These are phyloP conservation scores for Corbicula japonica DNA, from an alignment of 2,888 invertebrate genomes.

Conservation along the genomic window DNA sequence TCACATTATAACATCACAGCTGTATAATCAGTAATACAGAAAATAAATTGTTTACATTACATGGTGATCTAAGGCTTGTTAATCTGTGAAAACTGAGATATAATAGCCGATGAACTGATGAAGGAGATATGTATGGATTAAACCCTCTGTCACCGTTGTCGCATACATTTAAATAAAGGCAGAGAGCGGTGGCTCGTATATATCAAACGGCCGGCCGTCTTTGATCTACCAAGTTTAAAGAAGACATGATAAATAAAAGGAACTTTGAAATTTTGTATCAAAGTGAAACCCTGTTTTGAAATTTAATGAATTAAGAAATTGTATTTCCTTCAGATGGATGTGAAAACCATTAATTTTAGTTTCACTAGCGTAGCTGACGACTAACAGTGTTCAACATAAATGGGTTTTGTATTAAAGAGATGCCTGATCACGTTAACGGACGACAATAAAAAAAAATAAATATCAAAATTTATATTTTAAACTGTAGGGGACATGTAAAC, in stretches of 20 bases:
- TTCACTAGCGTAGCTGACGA: too few species aligned
- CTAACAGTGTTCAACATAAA: too few species aligned
- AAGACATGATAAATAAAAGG: conserved; percentile 7
- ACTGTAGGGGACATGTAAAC: too few species aligned
- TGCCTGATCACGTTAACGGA: too few species aligned
- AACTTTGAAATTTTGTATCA: conserved; percentile 40
- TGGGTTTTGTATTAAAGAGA: too few species aligned
- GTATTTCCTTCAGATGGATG: conserved; percentile 9
- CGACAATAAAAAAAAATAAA: too few species aligned
- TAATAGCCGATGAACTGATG: conserved; percentile 15
- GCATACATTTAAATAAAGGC: conserved; percentile 28
- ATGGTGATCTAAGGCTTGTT: conserved; percentile 12
- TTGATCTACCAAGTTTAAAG: conserved; percentile 33
- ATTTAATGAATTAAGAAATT: conserved; percentile 11
- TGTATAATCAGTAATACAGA: too few species aligned
- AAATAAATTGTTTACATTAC: conserved; percentile 27
- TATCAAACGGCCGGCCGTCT: conserved; percentile 22
- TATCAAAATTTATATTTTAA: too few species aligned
- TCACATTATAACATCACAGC: too few species aligned
- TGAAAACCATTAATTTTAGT: too few species aligned
- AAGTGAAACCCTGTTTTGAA: conserved; percentile 25
- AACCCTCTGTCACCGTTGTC: conserved; percentile 16
- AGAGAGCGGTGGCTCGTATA: conserved; percentile 11
- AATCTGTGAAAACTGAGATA: conserved; percentile 34
- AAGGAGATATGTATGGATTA: conserved; percentile 23